phyloP scores from a whole-genome alignment of 2,888 invertebrate genomes.

The Unio pictorum region DNA sequence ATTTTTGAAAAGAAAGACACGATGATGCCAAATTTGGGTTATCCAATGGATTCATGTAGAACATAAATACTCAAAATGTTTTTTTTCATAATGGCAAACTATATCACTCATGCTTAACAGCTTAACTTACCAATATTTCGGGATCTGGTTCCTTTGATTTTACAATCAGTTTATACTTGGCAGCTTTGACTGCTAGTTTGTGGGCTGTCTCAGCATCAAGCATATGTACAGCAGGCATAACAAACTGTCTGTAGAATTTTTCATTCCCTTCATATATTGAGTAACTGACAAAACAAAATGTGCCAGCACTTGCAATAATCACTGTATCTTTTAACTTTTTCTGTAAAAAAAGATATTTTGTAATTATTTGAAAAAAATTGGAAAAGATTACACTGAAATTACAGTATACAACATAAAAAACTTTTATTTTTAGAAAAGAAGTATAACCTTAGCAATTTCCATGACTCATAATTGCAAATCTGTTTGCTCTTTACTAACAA shows the following conservation, averaged over 20 bases:
- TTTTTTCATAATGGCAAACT: neutral
- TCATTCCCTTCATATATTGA: constrained; percentile 84
- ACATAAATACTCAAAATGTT: neutral
- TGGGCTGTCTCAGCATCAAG: constrained; percentile 90
- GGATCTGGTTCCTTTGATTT: constrained; percentile 77
- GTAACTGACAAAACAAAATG: constrained; percentile 79
- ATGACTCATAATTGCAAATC: too few species aligned
- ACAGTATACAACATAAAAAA: too few species aligned
- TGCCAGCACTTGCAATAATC: constrained; percentile 79
- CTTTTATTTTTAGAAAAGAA: too few species aligned
- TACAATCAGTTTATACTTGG: constrained; percentile 84
- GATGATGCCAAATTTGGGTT: too few species aligned
- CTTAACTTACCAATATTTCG: constrained; percentile 76
- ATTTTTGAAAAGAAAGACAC: too few species aligned
- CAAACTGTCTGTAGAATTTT: constrained; percentile 81
- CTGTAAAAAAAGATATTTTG: constrained; percentile 70
- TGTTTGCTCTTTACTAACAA: too few species aligned
- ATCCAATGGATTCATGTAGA: too few species aligned
- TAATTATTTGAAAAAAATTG: neutral
- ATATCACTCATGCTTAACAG: neutral
- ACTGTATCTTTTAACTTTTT: constrained; percentile 80
- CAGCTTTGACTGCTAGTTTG: constrained; percentile 81
- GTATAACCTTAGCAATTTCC: too few species aligned
- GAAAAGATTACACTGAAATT: too few species aligned
- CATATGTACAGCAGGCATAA: constrained; percentile 80